These are phyloP conservation scores for Procavia capensis DNA, from an alignment of 2,113 vertebrate genomes.

Conservation along the genomic window DNA sequence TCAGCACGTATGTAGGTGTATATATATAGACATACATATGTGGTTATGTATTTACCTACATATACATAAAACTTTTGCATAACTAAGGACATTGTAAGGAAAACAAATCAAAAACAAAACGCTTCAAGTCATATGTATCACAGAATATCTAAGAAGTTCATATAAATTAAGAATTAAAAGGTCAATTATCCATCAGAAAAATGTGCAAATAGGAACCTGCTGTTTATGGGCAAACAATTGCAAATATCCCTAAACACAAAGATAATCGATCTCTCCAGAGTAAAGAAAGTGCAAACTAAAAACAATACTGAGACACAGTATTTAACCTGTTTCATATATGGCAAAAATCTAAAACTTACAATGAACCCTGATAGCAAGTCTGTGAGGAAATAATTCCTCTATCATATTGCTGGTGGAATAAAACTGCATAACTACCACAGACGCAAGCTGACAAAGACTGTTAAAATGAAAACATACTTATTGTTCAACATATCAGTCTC, in stretches of 20 bases:
- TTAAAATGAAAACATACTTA: not conserved
- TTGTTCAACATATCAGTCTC: not conserved
- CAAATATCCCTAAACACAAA: not conserved
- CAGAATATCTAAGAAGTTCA: not conserved
- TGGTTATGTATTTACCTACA: not conserved
- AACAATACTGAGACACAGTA: not conserved
- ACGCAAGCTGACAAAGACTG: not conserved
- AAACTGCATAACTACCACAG: not conserved
- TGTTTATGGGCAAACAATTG: not conserved
- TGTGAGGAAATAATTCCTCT: not conserved
- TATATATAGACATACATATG: too few species aligned
- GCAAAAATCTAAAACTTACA: slow-evolving; percentile 28
- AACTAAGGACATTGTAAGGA: not conserved
- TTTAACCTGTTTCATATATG: not conserved
- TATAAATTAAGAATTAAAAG: not conserved
- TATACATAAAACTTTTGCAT: not conserved
- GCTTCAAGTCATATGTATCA: not conserved
- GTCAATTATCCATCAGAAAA: not conserved
- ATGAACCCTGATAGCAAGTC: not conserved
- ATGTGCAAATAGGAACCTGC: not conserved
- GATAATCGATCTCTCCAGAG: not conserved
- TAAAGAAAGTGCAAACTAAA: not conserved
- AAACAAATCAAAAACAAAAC: slow-evolving; percentile 14
- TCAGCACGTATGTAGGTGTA: not conserved
- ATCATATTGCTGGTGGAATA: not conserved